Evolutionary conservation across 2,113 vertebrate species (phyloP).

Genomic region (Burhinus bistriatus): DNA sequence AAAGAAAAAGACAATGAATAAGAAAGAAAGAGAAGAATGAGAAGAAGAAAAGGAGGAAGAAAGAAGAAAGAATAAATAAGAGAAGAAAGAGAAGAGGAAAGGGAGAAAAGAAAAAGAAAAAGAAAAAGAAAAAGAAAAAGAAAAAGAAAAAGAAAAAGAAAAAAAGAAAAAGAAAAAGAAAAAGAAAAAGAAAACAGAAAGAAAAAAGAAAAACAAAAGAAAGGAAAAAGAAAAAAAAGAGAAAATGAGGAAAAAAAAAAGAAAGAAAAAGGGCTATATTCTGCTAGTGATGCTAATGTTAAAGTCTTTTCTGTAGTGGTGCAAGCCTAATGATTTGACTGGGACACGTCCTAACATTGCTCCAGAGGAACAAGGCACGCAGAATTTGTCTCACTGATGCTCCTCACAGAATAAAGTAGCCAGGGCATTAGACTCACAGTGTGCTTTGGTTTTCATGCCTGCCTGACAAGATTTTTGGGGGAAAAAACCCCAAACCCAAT

Average conservation of each 20-base stretch:
- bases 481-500: not conserved
- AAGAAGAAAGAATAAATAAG: not conserved
- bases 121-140: not conserved
- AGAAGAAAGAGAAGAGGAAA: no score
- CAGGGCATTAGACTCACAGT: not conserved
- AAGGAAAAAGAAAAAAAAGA: no score
- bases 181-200: rapidly evolving
- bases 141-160: not conserved
- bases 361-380: not conserved
- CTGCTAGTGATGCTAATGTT: not conserved
- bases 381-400: not conserved
- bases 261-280: rapidly evolving
- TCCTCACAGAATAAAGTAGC: not conserved
- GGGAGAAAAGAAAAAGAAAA: no score
- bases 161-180: not conserved
- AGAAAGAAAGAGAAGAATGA: no score
- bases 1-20: no score
- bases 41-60: no score
- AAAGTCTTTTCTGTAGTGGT: not conserved
- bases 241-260: not conserved
- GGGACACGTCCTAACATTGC: not conserved
- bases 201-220: not conserved
- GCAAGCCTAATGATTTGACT: not conserved
- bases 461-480: not conserved
- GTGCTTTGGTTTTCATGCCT: not conserved